Evolutionary conservation across 2,113 vertebrate genomes (phyloP).

Genomic region (Pygathrix nemaeus): DNA sequence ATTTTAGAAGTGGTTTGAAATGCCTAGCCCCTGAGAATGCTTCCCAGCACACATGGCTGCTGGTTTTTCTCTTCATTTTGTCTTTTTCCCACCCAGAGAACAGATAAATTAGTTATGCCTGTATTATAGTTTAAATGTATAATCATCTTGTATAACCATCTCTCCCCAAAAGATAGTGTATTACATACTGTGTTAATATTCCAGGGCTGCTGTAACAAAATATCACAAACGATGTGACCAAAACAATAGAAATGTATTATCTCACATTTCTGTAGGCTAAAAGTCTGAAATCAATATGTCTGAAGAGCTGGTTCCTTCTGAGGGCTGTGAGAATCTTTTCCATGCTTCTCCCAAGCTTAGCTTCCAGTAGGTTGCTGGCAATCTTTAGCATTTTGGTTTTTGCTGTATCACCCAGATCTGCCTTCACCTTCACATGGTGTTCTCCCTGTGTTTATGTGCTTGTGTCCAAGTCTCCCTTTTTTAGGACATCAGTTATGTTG

Average conservation of each 20-base stretch:
- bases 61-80: not conserved
- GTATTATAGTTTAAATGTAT: not conserved
- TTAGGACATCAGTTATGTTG: not conserved
- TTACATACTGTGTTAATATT: not conserved
- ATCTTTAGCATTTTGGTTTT: too few relatives aligned
- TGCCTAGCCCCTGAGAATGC: too few relatives aligned
- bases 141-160: not conserved
- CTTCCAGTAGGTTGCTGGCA: not conserved
- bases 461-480: not conserved
- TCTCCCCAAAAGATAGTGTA: too few relatives aligned
- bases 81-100: not conserved
- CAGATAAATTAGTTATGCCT: not conserved
- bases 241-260: not conserved
- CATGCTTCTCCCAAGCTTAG: not conserved
- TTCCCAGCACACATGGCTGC: not conserved
- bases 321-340: fast-evolving
- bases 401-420: not conserved
- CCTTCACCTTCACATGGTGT: not conserved
- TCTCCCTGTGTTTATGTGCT: not conserved
- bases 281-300: not conserved
- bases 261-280: not conserved
- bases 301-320: not conserved
- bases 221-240: too few relatives aligned
- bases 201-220: not conserved
- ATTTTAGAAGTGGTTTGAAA: not conserved